phyloP scores from a whole-genome alignment of 2,113 vertebrate species.

The Tinamus guttatus region DNA sequence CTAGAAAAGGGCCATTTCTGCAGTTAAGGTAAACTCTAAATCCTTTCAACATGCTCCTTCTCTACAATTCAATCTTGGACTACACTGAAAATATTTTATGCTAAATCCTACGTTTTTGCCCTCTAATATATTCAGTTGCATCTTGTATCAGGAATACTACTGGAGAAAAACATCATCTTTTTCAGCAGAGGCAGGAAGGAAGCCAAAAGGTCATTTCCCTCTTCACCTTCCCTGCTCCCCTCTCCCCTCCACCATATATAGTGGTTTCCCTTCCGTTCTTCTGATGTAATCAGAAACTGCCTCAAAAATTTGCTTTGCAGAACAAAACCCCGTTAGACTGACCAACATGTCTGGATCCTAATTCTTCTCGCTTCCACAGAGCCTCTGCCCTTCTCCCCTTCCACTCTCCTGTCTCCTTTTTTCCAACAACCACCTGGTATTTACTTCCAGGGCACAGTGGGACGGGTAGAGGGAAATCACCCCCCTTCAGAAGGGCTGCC shows the following conservation, averaged over 20 bases:
- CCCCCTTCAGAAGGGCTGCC: background rate
- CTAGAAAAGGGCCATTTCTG: background rate
- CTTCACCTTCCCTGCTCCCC: background rate
- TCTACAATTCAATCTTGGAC: background rate
- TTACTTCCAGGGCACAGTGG: background rate
- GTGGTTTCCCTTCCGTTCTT: background rate
- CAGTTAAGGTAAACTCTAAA: background rate
- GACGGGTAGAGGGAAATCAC: background rate
- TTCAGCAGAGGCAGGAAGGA: conserved; percentile 2
- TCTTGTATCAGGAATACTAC: background rate
- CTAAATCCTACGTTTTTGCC: background rate
- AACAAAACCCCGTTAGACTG: background rate
- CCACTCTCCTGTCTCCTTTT: background rate
- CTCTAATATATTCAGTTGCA: background rate
- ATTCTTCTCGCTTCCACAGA: background rate
- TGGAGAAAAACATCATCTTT: background rate
- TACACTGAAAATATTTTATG: background rate
- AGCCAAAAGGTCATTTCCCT: background rate
- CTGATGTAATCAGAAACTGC: background rate
- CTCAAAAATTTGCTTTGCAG: background rate
- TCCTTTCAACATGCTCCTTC: background rate
- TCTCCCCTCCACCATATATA: background rate
- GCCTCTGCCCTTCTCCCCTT: background rate
- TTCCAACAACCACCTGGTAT: background rate
- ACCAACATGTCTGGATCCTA: background rate